Percentiles rank a stretch among this genome's conserved stretches.
Conservation (phyloP, 2,888 invertebrate genomes). For the Platycheirus albimanus region DNA sequence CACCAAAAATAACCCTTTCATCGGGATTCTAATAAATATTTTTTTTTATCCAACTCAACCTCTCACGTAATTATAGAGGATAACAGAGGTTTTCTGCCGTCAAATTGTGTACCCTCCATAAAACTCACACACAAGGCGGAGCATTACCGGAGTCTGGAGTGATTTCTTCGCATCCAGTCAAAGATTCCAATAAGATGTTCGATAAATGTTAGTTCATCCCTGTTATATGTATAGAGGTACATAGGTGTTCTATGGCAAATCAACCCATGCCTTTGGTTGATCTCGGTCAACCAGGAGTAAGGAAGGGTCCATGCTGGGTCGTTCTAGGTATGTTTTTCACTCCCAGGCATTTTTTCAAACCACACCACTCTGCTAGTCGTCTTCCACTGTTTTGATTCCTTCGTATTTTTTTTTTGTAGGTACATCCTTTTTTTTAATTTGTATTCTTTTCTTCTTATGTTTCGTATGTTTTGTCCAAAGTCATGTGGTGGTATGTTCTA, state of each 20-base stretch:
- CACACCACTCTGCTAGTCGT: background rate
- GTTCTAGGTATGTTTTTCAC: constrained; percentile 52
- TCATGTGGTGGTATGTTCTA: constrained; percentile 64
- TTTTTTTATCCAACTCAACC: constrained; percentile 42
- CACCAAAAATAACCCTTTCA: constrained; percentile 49
- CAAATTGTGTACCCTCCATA: constrained; percentile 31
- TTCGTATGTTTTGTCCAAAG: constrained; percentile 62
- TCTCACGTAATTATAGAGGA: constrained; percentile 55
- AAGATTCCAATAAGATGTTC: constrained; percentile 67
- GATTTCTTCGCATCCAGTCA: constrained; percentile 45
- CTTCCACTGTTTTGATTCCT: constrained; percentile 30
- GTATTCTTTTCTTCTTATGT: constrained; percentile 47
- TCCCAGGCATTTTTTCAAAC: constrained; percentile 12
- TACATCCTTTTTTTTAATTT: constrained; percentile 50
- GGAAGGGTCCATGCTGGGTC: constrained; percentile 61
- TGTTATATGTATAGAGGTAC: constrained; percentile 33
- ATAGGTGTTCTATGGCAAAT: constrained; percentile 19
- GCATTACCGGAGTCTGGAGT: constrained; percentile 55
- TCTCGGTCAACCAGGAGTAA: constrained; percentile 52
- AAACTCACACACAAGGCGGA: constrained; percentile 62
- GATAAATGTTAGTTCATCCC: constrained; percentile 1
- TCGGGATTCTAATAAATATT: background rate
- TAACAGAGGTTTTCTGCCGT: constrained; percentile 30
- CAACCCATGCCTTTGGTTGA: constrained; percentile 32
- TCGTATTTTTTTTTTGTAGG: constrained; percentile 18